phyloP scores from a whole-genome alignment of 2,888 invertebrate genomes.

The Plebejus argus region DNA sequence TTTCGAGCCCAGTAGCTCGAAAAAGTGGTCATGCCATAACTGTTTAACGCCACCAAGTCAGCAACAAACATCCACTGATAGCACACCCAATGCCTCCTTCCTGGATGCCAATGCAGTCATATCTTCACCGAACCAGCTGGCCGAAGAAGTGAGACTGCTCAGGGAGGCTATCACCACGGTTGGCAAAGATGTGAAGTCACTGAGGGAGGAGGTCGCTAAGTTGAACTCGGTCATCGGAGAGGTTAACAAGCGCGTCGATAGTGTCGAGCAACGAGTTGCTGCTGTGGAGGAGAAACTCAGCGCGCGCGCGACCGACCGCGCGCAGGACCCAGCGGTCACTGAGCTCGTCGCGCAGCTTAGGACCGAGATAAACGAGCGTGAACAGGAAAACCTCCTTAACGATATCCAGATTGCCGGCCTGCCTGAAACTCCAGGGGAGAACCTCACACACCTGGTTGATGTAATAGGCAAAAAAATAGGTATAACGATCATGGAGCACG shows the following conservation, averaged over 20 bases:
- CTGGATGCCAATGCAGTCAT: background rate
- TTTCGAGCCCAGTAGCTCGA: background rate
- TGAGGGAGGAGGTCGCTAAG: background rate
- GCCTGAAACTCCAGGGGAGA: constrained; percentile 37
- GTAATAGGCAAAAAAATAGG: constrained; percentile 37
- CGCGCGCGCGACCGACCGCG: background rate
- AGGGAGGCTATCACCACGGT: background rate
- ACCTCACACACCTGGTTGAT: constrained; percentile 31
- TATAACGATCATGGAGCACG: constrained; percentile 34
- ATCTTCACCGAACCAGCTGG: background rate
- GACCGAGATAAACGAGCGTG: constrained; percentile 35
- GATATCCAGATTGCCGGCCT: constrained; percentile 38
- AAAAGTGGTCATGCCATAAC: background rate
- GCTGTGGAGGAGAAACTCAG: background rate
- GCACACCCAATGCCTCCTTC: background rate
- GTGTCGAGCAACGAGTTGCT: background rate
- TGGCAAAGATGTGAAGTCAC: too few species aligned
- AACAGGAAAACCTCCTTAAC: constrained; percentile 36
- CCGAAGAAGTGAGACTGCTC: background rate
- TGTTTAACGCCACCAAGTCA: background rate
- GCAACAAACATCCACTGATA: too few species aligned
- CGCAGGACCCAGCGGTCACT: background rate
- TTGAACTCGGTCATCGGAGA: background rate
- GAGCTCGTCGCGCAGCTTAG: background rate
- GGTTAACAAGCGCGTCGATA: background rate